Evolutionary conservation across 2,113 vertebrate genomes (phyloP).

Genomic region (Aplodontia rufa): DNA sequence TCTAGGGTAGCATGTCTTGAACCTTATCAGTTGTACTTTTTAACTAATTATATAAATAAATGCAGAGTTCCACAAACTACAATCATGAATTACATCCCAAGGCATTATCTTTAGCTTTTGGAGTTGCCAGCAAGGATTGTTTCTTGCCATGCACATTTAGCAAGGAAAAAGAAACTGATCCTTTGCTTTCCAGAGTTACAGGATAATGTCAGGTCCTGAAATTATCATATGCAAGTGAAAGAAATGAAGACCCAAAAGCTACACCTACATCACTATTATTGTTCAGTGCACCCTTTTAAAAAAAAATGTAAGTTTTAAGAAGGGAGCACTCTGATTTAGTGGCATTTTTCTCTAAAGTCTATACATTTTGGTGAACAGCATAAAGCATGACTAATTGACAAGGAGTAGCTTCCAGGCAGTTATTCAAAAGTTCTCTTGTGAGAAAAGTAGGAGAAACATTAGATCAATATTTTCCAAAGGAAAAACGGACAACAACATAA

Average conservation of each 20-base stretch:
- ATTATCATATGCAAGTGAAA: neutral
- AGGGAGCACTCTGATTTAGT: neutral
- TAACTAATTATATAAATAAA: neutral
- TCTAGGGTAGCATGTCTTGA: neutral
- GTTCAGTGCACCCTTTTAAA: neutral
- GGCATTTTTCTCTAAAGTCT: neutral
- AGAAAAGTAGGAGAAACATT: neutral
- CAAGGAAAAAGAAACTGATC: neutral
- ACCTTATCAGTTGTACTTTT: neutral
- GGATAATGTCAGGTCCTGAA: neutral
- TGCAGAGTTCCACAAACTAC: too few species aligned
- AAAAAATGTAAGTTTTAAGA: neutral
- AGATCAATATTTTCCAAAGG: neutral
- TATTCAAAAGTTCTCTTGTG: neutral
- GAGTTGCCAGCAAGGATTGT: neutral
- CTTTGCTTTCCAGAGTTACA: neutral
- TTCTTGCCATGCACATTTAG: neutral
- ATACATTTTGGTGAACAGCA: neutral
- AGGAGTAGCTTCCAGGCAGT: neutral
- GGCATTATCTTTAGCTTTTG: neutral
- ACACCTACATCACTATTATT: fast-evolving
- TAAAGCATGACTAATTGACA: neutral
- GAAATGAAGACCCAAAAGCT: neutral
- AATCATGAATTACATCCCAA: neutral
- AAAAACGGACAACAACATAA: neutral